These are phyloP conservation scores for Sphaeridia pumilis DNA, from an alignment of 2,888 invertebrate species.

Conservation along the genomic window DNA sequence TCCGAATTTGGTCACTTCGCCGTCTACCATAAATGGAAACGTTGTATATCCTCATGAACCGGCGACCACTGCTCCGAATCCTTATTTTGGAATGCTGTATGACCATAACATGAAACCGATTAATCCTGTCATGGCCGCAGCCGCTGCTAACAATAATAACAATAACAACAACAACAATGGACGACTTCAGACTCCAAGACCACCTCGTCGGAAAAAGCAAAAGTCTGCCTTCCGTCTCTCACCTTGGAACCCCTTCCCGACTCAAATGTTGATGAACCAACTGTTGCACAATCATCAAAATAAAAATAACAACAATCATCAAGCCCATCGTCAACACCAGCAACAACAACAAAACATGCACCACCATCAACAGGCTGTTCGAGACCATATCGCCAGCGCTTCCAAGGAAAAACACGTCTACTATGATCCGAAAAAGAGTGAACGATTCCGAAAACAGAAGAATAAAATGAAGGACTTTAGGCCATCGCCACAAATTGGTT, in stretches of 20 bases:
- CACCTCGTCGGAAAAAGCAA: background rate
- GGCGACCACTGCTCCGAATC: conserved; percentile 8
- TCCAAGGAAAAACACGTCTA: background rate
- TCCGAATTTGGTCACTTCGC: conserved; percentile 8
- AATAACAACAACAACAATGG: background rate
- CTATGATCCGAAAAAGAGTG: conserved; percentile 9
- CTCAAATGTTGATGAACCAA: background rate
- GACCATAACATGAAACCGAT: conserved; percentile 4
- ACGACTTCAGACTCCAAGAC: background rate
- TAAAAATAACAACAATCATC: background rate
- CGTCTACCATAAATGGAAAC: conserved; percentile 5
- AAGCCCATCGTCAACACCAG: background rate
- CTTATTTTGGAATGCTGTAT: conserved; percentile 7
- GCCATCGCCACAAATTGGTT: conserved; percentile 32
- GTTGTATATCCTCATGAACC: conserved; percentile 6
- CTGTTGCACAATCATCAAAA: background rate
- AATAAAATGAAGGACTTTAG: conserved; percentile 23
- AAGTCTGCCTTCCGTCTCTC: background rate
- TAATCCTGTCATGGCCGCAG: background rate
- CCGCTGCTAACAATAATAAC: background rate
- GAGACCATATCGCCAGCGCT: background rate
- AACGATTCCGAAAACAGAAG: conserved; percentile 9
- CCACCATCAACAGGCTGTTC: too few relatives aligned
- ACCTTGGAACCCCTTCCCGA: conserved; percentile 11
- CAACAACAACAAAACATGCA: conserved; percentile 4